A percentile compares a stretch with the other conserved stretches of the same genome.
Conservation (phyloP, 2,888 invertebrate genomes). For the Melieria crassipennis region DNA sequence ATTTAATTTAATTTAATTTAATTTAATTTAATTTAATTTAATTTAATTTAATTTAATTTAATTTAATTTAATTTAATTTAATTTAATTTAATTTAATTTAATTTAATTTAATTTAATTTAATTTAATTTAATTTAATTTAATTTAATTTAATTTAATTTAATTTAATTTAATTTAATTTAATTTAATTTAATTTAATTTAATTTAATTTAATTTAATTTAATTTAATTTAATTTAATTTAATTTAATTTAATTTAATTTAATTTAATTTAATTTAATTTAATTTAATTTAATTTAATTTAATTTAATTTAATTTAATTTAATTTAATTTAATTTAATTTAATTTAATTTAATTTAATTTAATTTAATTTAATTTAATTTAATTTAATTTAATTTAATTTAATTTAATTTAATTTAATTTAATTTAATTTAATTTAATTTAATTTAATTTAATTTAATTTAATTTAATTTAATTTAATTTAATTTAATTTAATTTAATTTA, state of each 20-base stretch:
- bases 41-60: neutral
- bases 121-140: neutral
- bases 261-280: neutral
- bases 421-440: neutral
- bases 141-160: neutral
- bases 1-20: neutral
- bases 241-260: neutral
- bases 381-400: neutral
- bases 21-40: neutral
- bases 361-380: neutral
- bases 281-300: neutral
- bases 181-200: neutral
- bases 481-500: neutral
- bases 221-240: neutral
- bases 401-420: neutral
- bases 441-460: neutral
- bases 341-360: neutral
- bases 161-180: neutral
- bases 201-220: neutral
- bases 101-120: neutral
- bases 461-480: neutral
- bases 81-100: neutral
- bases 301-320: neutral
- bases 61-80: neutral
- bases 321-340: neutral